phyloP scores from a whole-genome alignment of 2,797 vertebrate species.

The Chelonia mydas region DNA sequence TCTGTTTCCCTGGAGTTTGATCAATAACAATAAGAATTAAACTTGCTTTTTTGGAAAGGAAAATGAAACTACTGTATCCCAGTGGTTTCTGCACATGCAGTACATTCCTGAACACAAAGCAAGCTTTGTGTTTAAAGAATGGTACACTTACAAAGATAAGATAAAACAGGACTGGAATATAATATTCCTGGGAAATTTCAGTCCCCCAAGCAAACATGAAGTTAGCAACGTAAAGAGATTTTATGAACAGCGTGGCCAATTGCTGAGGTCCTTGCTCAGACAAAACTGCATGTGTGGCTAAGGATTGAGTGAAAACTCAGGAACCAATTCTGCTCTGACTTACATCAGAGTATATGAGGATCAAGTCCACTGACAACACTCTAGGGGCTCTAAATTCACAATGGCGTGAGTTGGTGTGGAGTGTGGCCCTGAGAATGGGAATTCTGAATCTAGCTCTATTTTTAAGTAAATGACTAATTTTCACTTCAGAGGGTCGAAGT shows the following conservation, averaged over 20 bases:
- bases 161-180: slow-evolving; percentile 34
- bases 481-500: background rate
- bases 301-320: slow-evolving; percentile 18
- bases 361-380: slow-evolving; percentile 43
- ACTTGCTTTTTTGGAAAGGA: slow-evolving; percentile 44
- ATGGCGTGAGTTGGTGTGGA: background rate
- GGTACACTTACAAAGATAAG: slow-evolving; percentile 31
- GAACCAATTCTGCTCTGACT: slow-evolving; percentile 17
- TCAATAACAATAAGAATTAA: background rate
- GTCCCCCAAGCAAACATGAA: background rate
- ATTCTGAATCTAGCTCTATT: background rate
- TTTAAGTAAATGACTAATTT: background rate
- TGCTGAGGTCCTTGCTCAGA: background rate
- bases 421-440: slow-evolving; percentile 14
- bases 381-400: slow-evolving; percentile 17
- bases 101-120: slow-evolving; percentile 36
- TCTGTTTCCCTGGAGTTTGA: background rate
- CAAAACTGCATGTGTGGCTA: background rate
- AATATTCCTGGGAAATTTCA: slow-evolving; percentile 36
- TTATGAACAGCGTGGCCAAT: slow-evolving; percentile 1
- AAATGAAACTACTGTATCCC: slow-evolving; percentile 46
- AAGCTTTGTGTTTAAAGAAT: slow-evolving; percentile 42
- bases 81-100: slow-evolving; percentile 52
- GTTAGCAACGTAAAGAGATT: slow-evolving; percentile 29
- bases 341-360: background rate